Conservation (phyloP, 1,140 invertebrate genomes). For the Eubasilissa regina region DNA sequence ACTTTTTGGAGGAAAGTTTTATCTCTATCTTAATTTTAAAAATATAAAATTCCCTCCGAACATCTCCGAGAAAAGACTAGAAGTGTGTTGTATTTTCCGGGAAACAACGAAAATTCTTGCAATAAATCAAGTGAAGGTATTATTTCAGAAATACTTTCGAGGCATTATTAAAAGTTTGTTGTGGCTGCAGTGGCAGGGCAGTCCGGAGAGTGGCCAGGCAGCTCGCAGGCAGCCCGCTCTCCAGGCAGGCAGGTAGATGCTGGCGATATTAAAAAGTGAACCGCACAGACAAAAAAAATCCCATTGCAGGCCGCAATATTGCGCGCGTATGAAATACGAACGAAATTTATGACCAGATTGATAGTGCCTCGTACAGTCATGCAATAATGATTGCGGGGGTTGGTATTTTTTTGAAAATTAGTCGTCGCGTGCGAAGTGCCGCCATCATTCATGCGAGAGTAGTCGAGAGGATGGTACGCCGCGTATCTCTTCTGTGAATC, state of each 20-base stretch:
- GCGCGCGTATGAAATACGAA: constrained; percentile 50
- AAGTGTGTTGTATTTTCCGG: not conserved
- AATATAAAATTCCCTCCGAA: not conserved
- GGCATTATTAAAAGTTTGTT: constrained; percentile 50
- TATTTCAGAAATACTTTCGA: constrained; percentile 46
- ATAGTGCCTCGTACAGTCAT: constrained; percentile 16
- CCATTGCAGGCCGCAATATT: constrained; percentile 48
- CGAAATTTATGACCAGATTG: constrained; percentile 45
- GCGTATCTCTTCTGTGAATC: too few relatives aligned
- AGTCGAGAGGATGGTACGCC: too few relatives aligned
- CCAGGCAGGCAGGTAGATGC: not conserved
- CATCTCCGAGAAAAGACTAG: constrained; percentile 1
- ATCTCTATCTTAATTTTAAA: not conserved
- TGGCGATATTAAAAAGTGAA: constrained; percentile 53
- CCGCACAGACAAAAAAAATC: constrained; percentile 35
- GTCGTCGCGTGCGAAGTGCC: too few relatives aligned
- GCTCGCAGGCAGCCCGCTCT: not conserved
- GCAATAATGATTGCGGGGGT: too few relatives aligned
- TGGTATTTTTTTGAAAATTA: too few relatives aligned
- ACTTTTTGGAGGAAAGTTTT: not conserved
- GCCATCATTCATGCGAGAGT: too few relatives aligned
- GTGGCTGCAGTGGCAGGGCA: constrained; percentile 11
- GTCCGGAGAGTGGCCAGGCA: not conserved
- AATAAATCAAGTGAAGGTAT: constrained; percentile 28
- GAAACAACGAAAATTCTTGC: constrained; percentile 15